These are phyloP conservation scores for Mustela lutreola DNA, from an alignment of 2,113 vertebrate species.

Conservation along the genomic window DNA sequence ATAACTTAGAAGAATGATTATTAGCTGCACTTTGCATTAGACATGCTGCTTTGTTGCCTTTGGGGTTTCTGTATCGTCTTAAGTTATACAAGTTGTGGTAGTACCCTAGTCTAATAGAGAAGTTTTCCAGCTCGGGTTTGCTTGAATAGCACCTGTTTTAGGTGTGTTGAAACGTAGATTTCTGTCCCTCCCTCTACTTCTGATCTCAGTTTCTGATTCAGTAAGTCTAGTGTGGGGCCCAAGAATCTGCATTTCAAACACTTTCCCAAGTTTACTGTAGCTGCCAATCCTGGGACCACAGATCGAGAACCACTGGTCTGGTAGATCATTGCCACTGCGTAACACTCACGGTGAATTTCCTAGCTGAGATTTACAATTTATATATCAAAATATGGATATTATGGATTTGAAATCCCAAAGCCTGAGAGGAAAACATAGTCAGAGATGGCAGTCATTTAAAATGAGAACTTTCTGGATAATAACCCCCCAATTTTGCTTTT, in stretches of 20 bases:
- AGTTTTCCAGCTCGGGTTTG: background rate
- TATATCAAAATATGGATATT: background rate
- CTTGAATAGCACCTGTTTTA: background rate
- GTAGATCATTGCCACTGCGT: background rate
- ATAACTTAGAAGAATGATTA: background rate
- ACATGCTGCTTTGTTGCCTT: background rate
- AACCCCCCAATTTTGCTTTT: constrained; percentile 3
- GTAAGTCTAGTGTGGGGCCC: no score
- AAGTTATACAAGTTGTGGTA: background rate
- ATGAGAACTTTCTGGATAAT: background rate
- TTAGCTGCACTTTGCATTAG: background rate
- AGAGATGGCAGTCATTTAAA: background rate
- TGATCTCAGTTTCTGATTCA: background rate
- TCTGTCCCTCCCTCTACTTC: background rate
- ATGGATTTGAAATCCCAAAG: background rate
- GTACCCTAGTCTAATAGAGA: accelerated
- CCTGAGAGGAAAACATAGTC: background rate
- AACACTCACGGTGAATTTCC: background rate
- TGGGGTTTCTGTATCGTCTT: background rate
- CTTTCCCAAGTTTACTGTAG: accelerated
- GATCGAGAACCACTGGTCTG: background rate
- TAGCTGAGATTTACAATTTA: background rate
- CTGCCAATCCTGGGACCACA: background rate
- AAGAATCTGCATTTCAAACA: background rate
- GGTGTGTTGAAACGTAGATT: background rate